Percentiles rank a stretch among this genome's conserved stretches.
Evolutionary conservation across 2,113 vertebrate genomes (phyloP).

Genomic region (Callorhinus ursinus): DNA sequence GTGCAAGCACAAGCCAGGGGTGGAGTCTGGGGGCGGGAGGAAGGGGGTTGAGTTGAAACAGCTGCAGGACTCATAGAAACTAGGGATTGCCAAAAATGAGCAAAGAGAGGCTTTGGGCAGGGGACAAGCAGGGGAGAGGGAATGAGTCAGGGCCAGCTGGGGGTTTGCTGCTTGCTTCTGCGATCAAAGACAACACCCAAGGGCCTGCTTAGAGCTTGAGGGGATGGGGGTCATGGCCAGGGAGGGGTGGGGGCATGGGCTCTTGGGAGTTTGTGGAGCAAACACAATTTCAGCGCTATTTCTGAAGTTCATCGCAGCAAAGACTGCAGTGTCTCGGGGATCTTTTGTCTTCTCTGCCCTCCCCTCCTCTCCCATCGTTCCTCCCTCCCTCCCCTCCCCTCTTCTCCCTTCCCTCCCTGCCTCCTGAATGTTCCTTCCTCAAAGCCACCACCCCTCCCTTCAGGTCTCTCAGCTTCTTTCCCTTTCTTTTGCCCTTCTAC

Average conservation of each 20-base stretch:
- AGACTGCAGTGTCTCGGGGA: not conserved
- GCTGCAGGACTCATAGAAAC: not conserved
- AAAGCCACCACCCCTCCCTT: not conserved
- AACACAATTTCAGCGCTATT: not conserved
- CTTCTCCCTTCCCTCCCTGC: too few species aligned
- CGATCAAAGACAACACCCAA: not conserved
- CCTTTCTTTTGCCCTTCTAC: not conserved
- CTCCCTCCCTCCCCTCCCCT: rapidly evolving
- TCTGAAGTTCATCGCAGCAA: not conserved
- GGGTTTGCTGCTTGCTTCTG: not conserved
- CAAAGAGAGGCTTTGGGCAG: not conserved
- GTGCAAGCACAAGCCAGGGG: not conserved
- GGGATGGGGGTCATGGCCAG: not conserved
- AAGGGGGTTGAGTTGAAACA: not conserved
- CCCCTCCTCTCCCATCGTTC: not conserved
- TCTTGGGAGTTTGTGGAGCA: not conserved
- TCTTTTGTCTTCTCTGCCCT: not conserved
- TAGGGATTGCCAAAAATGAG: not conserved
- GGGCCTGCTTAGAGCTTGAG: not conserved
- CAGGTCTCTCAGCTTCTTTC: not conserved
- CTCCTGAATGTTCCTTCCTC: not conserved
- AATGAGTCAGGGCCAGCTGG: not conserved
- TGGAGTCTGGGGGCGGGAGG: not conserved
- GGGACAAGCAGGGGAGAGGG: not conserved
- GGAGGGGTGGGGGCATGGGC: not conserved